A percentile compares a stretch with the other conserved stretches of the same genome.
Evolutionary conservation across 2,888 invertebrate genomes (phyloP).

Genomic region (Apamea sordens): DNA sequence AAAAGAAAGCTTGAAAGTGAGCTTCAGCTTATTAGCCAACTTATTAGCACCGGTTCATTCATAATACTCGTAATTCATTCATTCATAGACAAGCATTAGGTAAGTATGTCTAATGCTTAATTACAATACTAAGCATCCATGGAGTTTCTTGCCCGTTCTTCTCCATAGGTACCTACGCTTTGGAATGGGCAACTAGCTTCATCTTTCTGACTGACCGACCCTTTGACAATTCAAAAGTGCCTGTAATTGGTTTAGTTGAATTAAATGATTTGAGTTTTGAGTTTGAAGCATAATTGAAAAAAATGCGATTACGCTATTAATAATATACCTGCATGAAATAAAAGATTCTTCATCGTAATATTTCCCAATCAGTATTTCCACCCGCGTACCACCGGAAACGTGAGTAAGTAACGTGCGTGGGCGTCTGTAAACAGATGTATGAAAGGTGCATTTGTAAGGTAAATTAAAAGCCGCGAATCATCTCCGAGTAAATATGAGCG

Average conservation of each 20-base stretch:
- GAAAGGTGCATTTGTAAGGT: conserved; percentile 67
- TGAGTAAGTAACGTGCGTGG: conserved; percentile 50
- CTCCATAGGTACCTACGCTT: too few relatives aligned
- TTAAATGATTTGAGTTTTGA: too few relatives aligned
- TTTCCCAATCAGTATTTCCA: conserved; percentile 48
- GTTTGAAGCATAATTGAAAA: too few relatives aligned
- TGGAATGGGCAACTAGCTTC: too few relatives aligned
- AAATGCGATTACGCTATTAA: not conserved
- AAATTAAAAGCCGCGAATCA: conserved; percentile 68
- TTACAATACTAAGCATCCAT: too few relatives aligned
- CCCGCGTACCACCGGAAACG: conserved; percentile 57
- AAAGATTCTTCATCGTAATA: conserved; percentile 29
- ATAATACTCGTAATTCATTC: not conserved
- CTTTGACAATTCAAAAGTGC: too few relatives aligned
- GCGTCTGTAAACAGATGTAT: conserved; percentile 61
- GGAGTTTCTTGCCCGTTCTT: too few relatives aligned
- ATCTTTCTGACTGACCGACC: too few relatives aligned
- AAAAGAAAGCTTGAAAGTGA: not conserved
- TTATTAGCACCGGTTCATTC: not conserved
- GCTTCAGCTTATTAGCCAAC: not conserved
- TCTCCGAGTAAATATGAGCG: conserved; percentile 62
- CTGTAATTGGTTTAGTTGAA: too few relatives aligned
- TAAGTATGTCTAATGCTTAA: not conserved
- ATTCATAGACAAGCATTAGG: not conserved
- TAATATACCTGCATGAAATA: not conserved